These are phyloP conservation scores for Phylloscopus trochilus DNA, from an alignment of 2,113 vertebrate species.

Conservation along the genomic window DNA sequence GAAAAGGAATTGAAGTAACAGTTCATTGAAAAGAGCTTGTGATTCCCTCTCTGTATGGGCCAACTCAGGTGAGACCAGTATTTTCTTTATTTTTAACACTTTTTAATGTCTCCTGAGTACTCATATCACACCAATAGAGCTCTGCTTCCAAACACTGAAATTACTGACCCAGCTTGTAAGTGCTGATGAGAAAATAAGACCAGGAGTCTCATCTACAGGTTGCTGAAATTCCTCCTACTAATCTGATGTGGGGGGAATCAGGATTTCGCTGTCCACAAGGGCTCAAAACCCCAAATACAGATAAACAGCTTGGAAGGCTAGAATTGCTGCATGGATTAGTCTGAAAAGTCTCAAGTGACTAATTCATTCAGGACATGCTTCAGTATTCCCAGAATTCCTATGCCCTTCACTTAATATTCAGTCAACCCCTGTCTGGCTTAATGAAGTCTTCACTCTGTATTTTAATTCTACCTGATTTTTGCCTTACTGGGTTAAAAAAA, in stretches of 20 bases:
- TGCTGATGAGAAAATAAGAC: neutral
- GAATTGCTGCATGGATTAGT: neutral
- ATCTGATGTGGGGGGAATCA: neutral
- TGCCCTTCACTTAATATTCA: neutral
- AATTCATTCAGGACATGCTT: neutral
- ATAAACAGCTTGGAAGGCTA: neutral
- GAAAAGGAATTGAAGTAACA: neutral
- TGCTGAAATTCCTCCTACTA: neutral
- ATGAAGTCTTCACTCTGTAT: neutral
- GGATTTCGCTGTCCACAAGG: neutral
- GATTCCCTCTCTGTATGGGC: neutral
- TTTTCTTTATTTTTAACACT: neutral
- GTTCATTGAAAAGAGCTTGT: neutral
- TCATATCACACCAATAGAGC: neutral
- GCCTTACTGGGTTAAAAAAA: neutral
- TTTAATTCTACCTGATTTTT: neutral
- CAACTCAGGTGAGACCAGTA: neutral
- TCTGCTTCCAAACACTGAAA: neutral
- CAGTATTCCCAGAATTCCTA: neutral
- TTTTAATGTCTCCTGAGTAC: neutral
- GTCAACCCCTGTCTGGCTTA: neutral
- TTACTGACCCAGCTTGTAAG: neutral
- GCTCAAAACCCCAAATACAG: neutral
- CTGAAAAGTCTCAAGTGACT: neutral
- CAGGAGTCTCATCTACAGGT: neutral